Evolutionary conservation across 1,140 invertebrate species (phyloP), one percentile per base, ranked within the genome.

Genomic region (Brachionus plicatilis): DNA sequence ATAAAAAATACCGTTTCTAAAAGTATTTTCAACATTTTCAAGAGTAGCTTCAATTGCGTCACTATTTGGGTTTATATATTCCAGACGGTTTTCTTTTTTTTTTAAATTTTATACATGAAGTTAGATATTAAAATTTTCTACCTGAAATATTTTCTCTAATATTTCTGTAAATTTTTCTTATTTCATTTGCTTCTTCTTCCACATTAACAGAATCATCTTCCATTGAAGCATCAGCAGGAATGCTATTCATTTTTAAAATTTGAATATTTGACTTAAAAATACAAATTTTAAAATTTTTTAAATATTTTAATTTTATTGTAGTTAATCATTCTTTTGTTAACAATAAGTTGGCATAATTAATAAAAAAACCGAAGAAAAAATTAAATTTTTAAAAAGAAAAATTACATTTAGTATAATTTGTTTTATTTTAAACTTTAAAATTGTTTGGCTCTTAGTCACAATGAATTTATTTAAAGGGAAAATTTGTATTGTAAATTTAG

Each of bases 141-240:
- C 79, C 79, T 60, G 33, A 65, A 14, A 82, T 82, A 65, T 82
- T 82, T 43, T 82, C 65, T 68, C 79, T 60, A 0, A 82, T 82
- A 29, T 60, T 65, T 12, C 79, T 37, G 20, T 82, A 82, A 2
- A 68, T 82, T 65, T 56, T 60, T 43, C 79, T 60, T 43, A 82
- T 82, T 82, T 65, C 43, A 29, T 68, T 82, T 20, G 79, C 79
- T 1, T 82, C 79, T 82, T 82, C 79, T 41, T 68, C 79, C 27
- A 82, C 17, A 27, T 27, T 65, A 9, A 37, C 8, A 17, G 68
- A 43, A 9, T 76, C 72, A 24, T 76, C 72, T 3, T 76, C 47
- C 72, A 76, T 76, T 9, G 43, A 27, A 3, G 27, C 43, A 76
- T 76, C 72, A 27, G 0, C 50, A 14, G 33, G 5, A 41, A 43